A percentile compares a stretch with the other conserved stretches of the same genome.
Conservation (phyloP, 2,888 invertebrate genomes). For the Clanis bilineata region DNA sequence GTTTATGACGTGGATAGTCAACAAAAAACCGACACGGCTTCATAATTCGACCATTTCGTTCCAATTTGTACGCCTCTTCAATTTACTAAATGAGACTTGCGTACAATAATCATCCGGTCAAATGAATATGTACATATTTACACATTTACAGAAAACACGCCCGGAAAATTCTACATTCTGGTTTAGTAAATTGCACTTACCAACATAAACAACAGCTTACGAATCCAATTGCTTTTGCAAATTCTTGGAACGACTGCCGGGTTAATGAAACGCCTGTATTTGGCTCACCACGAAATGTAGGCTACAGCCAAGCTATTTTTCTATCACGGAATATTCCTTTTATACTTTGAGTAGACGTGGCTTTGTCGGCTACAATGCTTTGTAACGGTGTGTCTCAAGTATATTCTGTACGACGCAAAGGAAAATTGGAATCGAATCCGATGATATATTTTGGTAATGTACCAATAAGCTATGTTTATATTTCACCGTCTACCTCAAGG, state of each 20-base stretch:
- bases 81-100: not conserved
- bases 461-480: not conserved
- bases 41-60: not conserved
- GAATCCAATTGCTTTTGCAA: not conserved
- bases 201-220: not conserved
- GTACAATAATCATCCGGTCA: not conserved
- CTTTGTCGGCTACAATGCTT: not conserved
- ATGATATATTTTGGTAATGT: not conserved
- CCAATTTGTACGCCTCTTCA: not conserved
- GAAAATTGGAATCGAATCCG: not conserved
- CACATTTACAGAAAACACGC: not conserved
- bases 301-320: not conserved
- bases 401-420: not conserved
- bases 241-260: not conserved
- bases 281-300: constrained; percentile 2
- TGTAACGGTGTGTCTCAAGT: not conserved
- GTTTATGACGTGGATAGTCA: too few relatives aligned
- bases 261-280: not conserved
- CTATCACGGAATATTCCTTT: not conserved
- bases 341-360: not conserved
- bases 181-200: not conserved
- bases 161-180: not conserved
- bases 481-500: not conserved
- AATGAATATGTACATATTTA: constrained; percentile 2
- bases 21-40: not conserved